Percentiles rank a stretch among this genome's conserved stretches.
phyloP scores from a whole-genome alignment of 2,113 vertebrate species.

The Sapajus apella region DNA sequence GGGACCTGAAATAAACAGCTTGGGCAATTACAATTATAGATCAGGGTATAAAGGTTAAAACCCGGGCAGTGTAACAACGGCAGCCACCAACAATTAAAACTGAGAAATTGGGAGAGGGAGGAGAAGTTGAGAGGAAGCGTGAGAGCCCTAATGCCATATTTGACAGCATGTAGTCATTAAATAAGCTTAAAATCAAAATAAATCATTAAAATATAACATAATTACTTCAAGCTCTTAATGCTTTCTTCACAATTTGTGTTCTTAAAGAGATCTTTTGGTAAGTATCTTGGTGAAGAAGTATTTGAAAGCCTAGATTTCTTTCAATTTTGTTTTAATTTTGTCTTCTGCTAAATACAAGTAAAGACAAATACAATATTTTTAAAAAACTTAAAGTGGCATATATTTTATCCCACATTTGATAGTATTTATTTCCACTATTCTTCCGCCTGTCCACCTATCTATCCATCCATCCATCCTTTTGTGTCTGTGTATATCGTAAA shows the following conservation, averaged over 20 bases:
- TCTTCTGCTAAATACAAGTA: background rate
- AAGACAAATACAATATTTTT: background rate
- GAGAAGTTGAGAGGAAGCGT: background rate
- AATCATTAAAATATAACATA: conserved; percentile 42
- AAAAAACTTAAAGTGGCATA: background rate
- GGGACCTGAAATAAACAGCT: conserved; percentile 7
- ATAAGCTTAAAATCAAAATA: conserved; percentile 39
- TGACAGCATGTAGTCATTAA: background rate
- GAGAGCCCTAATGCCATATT: background rate
- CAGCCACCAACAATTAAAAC: background rate
- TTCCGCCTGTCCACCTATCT: background rate
- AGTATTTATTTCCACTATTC: background rate
- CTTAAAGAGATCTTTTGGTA: background rate
- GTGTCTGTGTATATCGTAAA: background rate
- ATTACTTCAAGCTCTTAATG: conserved; percentile 11
- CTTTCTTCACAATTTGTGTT: conserved; percentile 16
- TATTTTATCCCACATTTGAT: background rate
- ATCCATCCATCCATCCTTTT: background rate
- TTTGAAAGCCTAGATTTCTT: conserved; percentile 11
- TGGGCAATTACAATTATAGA: background rate
- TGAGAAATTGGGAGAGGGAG: background rate
- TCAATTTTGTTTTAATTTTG: background rate
- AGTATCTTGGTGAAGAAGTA: background rate
- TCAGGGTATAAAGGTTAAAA: conserved; percentile 37
- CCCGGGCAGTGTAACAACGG: background rate